Percentiles rank a stretch among this genome's conserved stretches.
Conservation (phyloP, 2,888 invertebrate genomes). For the Linnaemya tessellans region DNA sequence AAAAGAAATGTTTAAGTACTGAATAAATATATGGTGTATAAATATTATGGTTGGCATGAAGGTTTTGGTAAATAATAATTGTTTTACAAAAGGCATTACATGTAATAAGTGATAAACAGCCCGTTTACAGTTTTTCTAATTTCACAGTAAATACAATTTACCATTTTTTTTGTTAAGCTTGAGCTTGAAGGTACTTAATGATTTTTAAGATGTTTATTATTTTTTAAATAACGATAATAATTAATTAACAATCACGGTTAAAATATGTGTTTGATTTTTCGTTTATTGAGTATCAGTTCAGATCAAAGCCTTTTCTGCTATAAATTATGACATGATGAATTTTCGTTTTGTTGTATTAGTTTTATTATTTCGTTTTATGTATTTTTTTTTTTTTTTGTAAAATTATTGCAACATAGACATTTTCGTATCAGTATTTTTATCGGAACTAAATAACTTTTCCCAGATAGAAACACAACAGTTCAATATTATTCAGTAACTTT, state of each 20-base stretch:
- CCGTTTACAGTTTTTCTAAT: constrained; percentile 55
- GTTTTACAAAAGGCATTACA: constrained; percentile 47
- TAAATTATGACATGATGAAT: not conserved
- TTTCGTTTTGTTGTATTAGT: not conserved
- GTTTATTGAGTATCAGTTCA: constrained; percentile 32
- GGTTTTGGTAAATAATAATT: constrained; percentile 22
- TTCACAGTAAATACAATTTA: constrained; percentile 67
- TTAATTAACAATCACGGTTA: constrained; percentile 58
- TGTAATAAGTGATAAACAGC: constrained; percentile 59
- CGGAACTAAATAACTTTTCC: not conserved
- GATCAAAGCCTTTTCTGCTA: constrained; percentile 37
- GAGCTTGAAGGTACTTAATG: constrained; percentile 72
- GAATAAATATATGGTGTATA: constrained; percentile 9
- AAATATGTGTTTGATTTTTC: constrained; percentile 37
- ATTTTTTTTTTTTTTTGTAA: not conserved
- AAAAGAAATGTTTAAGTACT: constrained; percentile 53
- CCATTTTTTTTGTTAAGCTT: constrained; percentile 67
- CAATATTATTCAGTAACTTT: too few species aligned
- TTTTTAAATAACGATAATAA: constrained; percentile 39
- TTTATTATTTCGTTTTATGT: not conserved
- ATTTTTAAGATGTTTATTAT: constrained; percentile 62
- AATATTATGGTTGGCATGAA: not conserved
- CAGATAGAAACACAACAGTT: too few species aligned
- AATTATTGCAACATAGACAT: not conserved
- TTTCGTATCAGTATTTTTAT: not conserved